Conservation (phyloP, 2,113 vertebrate species). For the Polypterus bichir region DNA sequence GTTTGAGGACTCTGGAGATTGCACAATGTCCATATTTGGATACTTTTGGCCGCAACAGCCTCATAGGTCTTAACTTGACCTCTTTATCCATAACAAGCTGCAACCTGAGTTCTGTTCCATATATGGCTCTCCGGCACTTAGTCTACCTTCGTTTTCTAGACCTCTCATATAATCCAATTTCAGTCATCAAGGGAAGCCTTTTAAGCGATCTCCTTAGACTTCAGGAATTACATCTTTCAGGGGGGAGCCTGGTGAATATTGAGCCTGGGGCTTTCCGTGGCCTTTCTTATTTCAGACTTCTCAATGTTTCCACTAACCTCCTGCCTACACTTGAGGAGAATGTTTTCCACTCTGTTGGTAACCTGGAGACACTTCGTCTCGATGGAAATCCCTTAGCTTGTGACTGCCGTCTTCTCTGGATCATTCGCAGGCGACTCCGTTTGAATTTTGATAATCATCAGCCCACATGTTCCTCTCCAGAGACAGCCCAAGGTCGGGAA, state of each 20-base stretch:
- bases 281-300: slow-evolving; percentile 53
- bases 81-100: slow-evolving; percentile 62
- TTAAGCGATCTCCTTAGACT: slow-evolving; percentile 56
- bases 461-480: slow-evolving; percentile 58
- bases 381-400: slow-evolving; percentile 71
- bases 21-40: slow-evolving; percentile 59
- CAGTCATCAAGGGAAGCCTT: slow-evolving; percentile 44
- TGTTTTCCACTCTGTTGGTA: slow-evolving; percentile 64
- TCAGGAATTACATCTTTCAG: slow-evolving; percentile 67
- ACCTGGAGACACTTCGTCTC: slow-evolving; percentile 61
- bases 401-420: slow-evolving; percentile 77
- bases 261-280: slow-evolving; percentile 65
- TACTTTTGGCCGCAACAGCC: slow-evolving; percentile 52
- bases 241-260: slow-evolving; percentile 56
- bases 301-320: slow-evolving; percentile 69
- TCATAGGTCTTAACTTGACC: slow-evolving; percentile 66
- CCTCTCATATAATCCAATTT: slow-evolving; percentile 76
- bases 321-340: slow-evolving; percentile 65
- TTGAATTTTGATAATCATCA: slow-evolving; percentile 61
- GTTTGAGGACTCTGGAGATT: slow-evolving; percentile 55
- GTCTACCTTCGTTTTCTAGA: slow-evolving; percentile 62
- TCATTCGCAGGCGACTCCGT: slow-evolving; percentile 47
- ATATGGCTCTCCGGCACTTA: slow-evolving; percentile 56
- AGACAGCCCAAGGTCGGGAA: slow-evolving; percentile 36
- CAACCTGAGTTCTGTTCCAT: slow-evolving; percentile 63